Evolutionary conservation across 2,113 vertebrate species (phyloP).

Genomic region (Holacanthus passer): DNA sequence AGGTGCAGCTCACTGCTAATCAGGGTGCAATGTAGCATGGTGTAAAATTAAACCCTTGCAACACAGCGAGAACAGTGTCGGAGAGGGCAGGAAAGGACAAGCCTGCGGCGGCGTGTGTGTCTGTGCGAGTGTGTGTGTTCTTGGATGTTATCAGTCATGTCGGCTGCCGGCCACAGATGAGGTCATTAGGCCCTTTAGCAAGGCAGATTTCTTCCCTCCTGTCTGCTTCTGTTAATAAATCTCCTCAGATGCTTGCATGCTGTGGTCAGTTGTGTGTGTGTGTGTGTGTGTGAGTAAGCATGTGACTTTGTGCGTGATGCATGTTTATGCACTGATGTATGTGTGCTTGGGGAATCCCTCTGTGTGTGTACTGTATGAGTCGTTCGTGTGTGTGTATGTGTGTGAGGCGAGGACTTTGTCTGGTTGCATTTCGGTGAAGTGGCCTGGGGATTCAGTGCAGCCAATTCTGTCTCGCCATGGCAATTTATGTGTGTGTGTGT

Average conservation of each 20-base stretch:
- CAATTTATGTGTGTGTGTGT: slow-evolving; percentile 5
- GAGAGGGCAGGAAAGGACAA: slow-evolving; percentile 58
- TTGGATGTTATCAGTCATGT: slow-evolving; percentile 71
- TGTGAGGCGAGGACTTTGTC: slow-evolving; percentile 53
- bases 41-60: slow-evolving; percentile 60
- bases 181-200: slow-evolving; percentile 77
- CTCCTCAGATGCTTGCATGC: slow-evolving; percentile 32
- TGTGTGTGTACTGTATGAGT: neutral
- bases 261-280: slow-evolving; percentile 42
- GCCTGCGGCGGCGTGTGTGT: slow-evolving; percentile 37
- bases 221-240: slow-evolving; percentile 68
- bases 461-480: slow-evolving; percentile 27
- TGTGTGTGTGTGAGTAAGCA: neutral
- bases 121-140: slow-evolving; percentile 36
- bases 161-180: slow-evolving; percentile 67
- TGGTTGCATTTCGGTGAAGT: slow-evolving; percentile 57
- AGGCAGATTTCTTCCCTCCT: slow-evolving; percentile 72
- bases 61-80: slow-evolving; percentile 26
- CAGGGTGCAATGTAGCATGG: slow-evolving; percentile 39
- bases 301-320: slow-evolving; percentile 6
- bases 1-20: slow-evolving; percentile 48
- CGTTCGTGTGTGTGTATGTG: slow-evolving; percentile 18
- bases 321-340: neutral
- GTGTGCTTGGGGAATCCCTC: slow-evolving; percentile 60
- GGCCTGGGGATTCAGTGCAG: slow-evolving; percentile 38